phyloP scores from a whole-genome alignment of 2,888 invertebrate species.

The Pyrochroa serraticornis region DNA sequence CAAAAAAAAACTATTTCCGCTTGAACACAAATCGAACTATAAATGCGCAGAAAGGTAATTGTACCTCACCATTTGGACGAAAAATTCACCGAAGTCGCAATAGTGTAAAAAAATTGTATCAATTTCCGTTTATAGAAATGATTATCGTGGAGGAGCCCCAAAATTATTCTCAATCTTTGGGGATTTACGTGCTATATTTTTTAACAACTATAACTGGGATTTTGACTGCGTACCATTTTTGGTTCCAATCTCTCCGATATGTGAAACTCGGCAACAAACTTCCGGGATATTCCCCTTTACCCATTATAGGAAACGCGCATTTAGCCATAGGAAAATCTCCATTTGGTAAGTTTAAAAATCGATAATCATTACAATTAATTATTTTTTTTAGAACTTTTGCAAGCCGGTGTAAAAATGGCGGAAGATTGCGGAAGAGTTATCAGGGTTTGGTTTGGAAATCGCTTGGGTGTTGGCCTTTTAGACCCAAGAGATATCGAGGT shows the following conservation, averaged over 20 bases:
- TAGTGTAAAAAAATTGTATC: too few relatives aligned
- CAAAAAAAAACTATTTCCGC: too few relatives aligned
- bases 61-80: too few relatives aligned
- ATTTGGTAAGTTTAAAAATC: constrained; percentile 2
- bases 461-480: constrained; percentile 73
- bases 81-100: too few relatives aligned
- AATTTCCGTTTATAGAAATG: neutral
- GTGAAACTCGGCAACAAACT: constrained; percentile 38
- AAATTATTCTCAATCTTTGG: constrained; percentile 1
- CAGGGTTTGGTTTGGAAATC: constrained; percentile 79
- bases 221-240: constrained; percentile 34
- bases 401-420: neutral
- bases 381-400: constrained; percentile 1
- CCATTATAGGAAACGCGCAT: constrained; percentile 40
- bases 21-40: too few relatives aligned
- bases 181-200: neutral
- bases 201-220: constrained; percentile 8
- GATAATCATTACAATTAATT: neutral
- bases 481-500: constrained; percentile 81
- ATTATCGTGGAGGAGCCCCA: constrained; percentile 8
- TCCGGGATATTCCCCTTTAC: constrained; percentile 37
- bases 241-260: constrained; percentile 37
- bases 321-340: constrained; percentile 16
- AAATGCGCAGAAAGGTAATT: too few relatives aligned
- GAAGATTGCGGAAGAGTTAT: constrained; percentile 60